These are phyloP conservation scores for Hemicentrotus pulcherrimus DNA, from an alignment of 35 echinoderm and acorn worm species.

Conservation along the genomic window DNA sequence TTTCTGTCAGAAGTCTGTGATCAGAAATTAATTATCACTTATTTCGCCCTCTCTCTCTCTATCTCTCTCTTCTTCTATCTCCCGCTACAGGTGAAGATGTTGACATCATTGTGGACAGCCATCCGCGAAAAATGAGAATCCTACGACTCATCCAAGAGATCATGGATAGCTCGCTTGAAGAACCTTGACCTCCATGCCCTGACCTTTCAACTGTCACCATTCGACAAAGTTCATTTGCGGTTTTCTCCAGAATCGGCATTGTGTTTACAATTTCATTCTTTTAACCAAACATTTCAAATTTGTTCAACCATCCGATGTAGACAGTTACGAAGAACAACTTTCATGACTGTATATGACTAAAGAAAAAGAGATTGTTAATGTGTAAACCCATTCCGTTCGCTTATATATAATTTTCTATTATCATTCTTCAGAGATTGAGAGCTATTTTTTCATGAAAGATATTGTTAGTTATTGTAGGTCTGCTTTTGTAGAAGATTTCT, in stretches of 20 bases:
- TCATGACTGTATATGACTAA: not conserved
- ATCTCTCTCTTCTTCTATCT: not conserved
- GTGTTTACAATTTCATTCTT: slow-evolving; percentile 5
- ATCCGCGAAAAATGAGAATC: slow-evolving; percentile 41
- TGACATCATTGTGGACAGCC: slow-evolving; percentile 33
- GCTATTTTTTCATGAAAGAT: slow-evolving; percentile 31
- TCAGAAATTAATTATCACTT: too few relatives aligned
- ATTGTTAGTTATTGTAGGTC: slow-evolving; percentile 1
- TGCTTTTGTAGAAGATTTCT: not conserved
- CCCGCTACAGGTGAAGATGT: slow-evolving; percentile 31
- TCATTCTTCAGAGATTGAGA: slow-evolving; percentile 25
- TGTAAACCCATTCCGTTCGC: not conserved
- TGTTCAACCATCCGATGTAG: not conserved
- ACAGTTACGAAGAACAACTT: not conserved
- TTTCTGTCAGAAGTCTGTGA: too few relatives aligned
- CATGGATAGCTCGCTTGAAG: slow-evolving; percentile 44
- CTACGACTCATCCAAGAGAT: slow-evolving; percentile 42
- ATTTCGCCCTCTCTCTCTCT: too few relatives aligned
- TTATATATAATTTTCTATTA: not conserved
- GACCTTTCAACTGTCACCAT: slow-evolving; percentile 26
- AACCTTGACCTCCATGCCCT: slow-evolving; percentile 21
- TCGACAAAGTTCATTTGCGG: not conserved
- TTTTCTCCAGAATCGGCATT: slow-evolving; percentile 14
- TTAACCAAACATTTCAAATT: not conserved
- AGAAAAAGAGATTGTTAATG: not conserved